A percentile compares a stretch with the other conserved stretches of the same genome.
Conservation (phyloP, 2,113 vertebrate species). For the Ellobius talpinus region DNA sequence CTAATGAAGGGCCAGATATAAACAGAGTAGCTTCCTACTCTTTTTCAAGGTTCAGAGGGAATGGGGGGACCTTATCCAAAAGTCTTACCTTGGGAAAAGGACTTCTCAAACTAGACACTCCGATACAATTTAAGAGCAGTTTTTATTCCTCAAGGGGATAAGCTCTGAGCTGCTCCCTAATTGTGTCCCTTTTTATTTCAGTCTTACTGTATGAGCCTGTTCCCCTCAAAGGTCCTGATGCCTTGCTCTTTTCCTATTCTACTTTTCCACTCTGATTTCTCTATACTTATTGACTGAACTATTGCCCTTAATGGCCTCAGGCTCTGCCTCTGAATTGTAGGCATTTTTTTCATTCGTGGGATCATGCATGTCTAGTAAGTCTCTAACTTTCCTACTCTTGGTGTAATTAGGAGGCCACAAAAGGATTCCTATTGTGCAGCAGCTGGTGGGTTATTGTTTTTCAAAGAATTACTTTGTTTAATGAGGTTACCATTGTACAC, state of each 20-base stretch:
- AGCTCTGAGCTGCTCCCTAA: neutral
- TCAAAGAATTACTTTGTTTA: neutral
- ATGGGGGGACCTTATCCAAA: fast-evolving
- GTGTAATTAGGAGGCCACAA: neutral
- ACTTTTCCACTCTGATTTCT: neutral
- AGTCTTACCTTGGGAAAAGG: neutral
- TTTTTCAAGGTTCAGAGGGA: neutral
- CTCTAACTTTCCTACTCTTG: neutral
- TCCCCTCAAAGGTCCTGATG: neutral
- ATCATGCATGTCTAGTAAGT: neutral
- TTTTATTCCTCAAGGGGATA: neutral
- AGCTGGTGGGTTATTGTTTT: neutral
- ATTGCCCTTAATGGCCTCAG: neutral
- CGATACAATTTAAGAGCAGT: neutral
- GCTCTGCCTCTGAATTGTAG: neutral
- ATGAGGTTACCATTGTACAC: neutral
- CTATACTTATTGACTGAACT: neutral
- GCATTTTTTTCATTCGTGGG: neutral
- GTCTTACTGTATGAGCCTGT: neutral
- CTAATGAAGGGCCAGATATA: neutral
- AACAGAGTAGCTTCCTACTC: neutral
- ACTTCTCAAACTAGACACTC: neutral
- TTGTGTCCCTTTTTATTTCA: neutral
- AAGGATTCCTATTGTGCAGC: neutral
- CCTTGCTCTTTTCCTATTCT: neutral